Base-by-base conservation (phyloP, 1,140 invertebrate species). In the Hesperophylax magnus region DNA sequence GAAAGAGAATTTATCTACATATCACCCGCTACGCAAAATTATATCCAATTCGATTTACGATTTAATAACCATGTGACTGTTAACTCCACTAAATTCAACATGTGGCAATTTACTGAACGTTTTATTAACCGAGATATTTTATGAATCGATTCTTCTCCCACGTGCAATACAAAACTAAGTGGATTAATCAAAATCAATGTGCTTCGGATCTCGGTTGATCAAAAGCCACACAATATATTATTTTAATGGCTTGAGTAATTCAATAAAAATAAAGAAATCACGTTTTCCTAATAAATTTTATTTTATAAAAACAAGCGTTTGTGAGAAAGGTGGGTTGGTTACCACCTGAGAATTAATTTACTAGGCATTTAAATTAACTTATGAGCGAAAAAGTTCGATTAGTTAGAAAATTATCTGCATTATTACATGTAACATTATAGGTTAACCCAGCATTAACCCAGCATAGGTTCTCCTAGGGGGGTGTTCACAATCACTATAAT, bases 21-120 rank as follows among this genome's bases (percentile, higher is more conserved):
- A 39, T 39, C 34, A 39, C 9, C 34, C 3, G 34, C 7, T 9
- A 39, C 7, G 31, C 3, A 8, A 39, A 39, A 39, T 39, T 39
- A 39, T 39, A 39, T 9, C 1, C 9, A 39, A 39, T 39, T 39
- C 34, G 34, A 1, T 39, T 39, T 39, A 8, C 34, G 34, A 39
- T 39, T 8, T 60, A 22, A 60, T 60, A 60, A 60, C 56, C 56
- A 60, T 9, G 1, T 60, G 1, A 15, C 20, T 9, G 56, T 60
- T 20, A 60, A 60, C 22, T 17, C 14, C 14, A 60, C 22, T 60
- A 27, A 65, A 27, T 15, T 27, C 20, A 11, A 65, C 61, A 34
- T 31, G 24, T 65, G 18, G 24, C 61, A 65, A 65, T 65, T 65
- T 65, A 14, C 2, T 65, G 27, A 65, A 65, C 15, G 61, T 31